Percentiles rank a stretch among this genome's conserved stretches.
Evolutionary conservation across 2,888 invertebrate species (phyloP).

Genomic region (Lydus trimaculatus): DNA sequence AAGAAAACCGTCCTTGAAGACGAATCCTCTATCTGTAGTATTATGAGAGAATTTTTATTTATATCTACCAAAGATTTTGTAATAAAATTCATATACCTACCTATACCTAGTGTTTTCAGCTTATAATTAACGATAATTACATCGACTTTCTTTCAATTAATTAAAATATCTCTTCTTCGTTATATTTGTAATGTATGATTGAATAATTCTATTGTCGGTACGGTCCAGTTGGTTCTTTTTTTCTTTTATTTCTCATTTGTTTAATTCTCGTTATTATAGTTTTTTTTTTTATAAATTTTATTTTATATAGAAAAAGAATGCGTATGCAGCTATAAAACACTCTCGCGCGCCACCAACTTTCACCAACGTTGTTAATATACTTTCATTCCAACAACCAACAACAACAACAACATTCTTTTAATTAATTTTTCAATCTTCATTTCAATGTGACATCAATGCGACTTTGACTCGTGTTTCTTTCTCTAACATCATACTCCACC

Average conservation of each 20-base stretch:
- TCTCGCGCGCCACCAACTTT: not conserved
- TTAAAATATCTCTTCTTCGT: too few species aligned
- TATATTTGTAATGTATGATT: too few species aligned
- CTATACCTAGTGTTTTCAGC: too few species aligned
- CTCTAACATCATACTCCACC: too few species aligned
- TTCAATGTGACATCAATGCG: not conserved
- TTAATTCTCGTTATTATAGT: too few species aligned
- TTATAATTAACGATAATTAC: too few species aligned
- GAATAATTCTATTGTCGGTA: not conserved
- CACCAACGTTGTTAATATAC: not conserved
- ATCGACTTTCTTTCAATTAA: not conserved
- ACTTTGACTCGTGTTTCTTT: not conserved
- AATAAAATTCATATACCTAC: too few species aligned
- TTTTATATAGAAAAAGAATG: not conserved
- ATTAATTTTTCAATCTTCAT: not conserved
- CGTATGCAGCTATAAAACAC: not conserved
- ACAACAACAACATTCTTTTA: constrained; percentile 1
- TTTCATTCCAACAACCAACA: too few species aligned
- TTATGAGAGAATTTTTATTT: constrained; percentile 4
- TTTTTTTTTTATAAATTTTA: too few species aligned
- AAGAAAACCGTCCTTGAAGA: not conserved
- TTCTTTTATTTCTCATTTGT: not conserved
- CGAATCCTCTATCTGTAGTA: not conserved
- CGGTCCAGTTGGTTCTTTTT: not conserved
- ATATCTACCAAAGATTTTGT: not conserved